Evolutionary conservation across 2,113 vertebrate genomes (phyloP), one percentile per base, ranked within the genome.

Genomic region (Turnix velox): DNA sequence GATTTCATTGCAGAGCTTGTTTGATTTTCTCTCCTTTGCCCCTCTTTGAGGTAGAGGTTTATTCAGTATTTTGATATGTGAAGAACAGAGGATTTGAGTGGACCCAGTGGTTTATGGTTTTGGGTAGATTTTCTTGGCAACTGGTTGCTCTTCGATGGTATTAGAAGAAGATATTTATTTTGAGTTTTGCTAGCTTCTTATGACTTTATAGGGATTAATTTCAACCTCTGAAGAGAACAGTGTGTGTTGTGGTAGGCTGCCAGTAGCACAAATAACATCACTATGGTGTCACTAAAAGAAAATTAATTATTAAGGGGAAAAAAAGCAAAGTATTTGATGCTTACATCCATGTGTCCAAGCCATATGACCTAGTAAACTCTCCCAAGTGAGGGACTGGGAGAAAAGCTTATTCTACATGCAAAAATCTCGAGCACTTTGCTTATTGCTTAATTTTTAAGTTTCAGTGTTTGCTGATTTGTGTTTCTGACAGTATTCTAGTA

Each of bases 401-500:
- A 67, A 73, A 52, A 83, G 9, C 9, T 78, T 40, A 28, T 72
- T 20, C 18, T 75, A 5, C 20, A 52, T 7, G 45, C 72, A 18
- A 10, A 63, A 17, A 5, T 31, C 9, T 45, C 84, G 28, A 62
- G 11, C 95, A 25, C 33, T 69, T 88, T 24, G 9, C n/a, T 71
- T 65, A 51, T 33, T 5, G 55, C 30, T 75, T 73, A 57, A 69
- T 67, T 69, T 35, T 28, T 45, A 14, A 28, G 3, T n/a, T 76
- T 51, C 61, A 67, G 28, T 68, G 15, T 82, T 31, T 88, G 12
- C 55, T 19, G 24, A 58, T 90, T 52, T 74, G 59, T 92, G 19
- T 84, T 93, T 66, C 46, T 94, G 72, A 9, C 43, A 99, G 98
- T 99, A 99, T 96, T 98, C 98, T 40, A 98, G 98, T 75, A 73